These are phyloP conservation scores for Plestiodon gilberti DNA, from an alignment of 2,113 vertebrate species.

Conservation along the genomic window DNA sequence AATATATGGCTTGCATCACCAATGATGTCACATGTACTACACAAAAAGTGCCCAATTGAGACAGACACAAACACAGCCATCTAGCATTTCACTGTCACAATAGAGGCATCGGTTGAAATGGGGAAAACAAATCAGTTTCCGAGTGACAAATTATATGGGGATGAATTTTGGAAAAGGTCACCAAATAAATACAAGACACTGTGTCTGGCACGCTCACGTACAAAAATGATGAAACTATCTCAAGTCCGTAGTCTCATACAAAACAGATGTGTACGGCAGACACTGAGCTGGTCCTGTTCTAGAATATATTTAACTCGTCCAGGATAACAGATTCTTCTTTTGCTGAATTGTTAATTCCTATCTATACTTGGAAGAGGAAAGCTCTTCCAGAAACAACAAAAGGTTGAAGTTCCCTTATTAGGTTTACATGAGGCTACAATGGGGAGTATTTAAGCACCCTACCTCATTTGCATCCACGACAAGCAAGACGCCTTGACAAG, in stretches of 20 bases:
- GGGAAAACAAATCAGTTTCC: not conserved
- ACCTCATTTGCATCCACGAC: slow-evolving; percentile 98
- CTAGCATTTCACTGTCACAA: not conserved
- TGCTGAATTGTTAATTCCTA: not conserved
- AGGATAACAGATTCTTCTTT: not conserved
- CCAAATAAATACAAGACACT: not conserved
- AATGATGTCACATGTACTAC: not conserved
- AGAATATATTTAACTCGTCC: not conserved
- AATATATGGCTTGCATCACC: not conserved
- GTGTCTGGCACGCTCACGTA: not conserved
- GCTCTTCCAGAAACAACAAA: not conserved
- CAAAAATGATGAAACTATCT: not conserved
- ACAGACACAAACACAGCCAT: too few relatives aligned
- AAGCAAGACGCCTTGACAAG: slow-evolving; percentile 94
- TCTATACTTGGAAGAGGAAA: not conserved
- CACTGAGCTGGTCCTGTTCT: not conserved
- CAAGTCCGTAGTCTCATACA: not conserved
- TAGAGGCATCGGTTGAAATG: not conserved
- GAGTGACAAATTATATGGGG: too few relatives aligned
- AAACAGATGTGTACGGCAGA: not conserved
- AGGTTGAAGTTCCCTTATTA: not conserved
- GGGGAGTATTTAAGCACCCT: slow-evolving; percentile 20
- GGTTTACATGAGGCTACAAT: not conserved
- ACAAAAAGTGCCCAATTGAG: not conserved
- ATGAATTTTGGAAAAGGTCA: too few relatives aligned